A percentile compares a stretch with the other conserved stretches of the same genome.
phyloP scores from a whole-genome alignment of 2,797 vertebrate genomes.

The Cyprinella venusta region DNA sequence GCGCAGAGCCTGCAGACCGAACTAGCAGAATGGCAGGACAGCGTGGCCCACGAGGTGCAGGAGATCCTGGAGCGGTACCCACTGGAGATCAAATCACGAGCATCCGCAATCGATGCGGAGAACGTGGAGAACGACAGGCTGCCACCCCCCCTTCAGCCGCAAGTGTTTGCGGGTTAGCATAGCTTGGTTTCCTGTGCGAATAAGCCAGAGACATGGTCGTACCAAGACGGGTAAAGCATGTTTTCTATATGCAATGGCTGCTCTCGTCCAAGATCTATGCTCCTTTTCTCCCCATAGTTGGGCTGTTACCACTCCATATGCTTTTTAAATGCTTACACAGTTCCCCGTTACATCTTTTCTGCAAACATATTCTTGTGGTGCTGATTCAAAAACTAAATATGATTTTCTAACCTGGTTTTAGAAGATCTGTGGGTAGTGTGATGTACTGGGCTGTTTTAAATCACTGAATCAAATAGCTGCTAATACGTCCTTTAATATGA shows the following conservation, averaged over 20 bases:
- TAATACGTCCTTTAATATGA: slow-evolving; percentile 16
- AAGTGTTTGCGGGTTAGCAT: slow-evolving; percentile 88
- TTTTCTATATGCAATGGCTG: neutral
- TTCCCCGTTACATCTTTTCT: neutral
- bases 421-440: neutral
- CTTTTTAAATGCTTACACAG: neutral
- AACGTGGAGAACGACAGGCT: slow-evolving; percentile 89
- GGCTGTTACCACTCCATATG: neutral
- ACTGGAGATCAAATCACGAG: slow-evolving; percentile 81
- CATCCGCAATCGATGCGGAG: slow-evolving; percentile 88
- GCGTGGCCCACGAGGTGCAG: slow-evolving; percentile 84
- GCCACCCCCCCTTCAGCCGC: slow-evolving; percentile 89
- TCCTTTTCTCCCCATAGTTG: neutral
- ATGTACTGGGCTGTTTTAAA: slow-evolving; percentile 13
- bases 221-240: slow-evolving; percentile 15
- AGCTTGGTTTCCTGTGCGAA: neutral
- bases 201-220: neutral
- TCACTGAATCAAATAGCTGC: slow-evolving; percentile 5
- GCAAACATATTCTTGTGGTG: neutral
- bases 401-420: slow-evolving; percentile 13
- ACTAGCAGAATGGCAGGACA: slow-evolving; percentile 88
- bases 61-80: slow-evolving; percentile 90
- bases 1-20: slow-evolving; percentile 87
- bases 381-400: neutral
- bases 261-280: neutral